These are phyloP conservation scores for Cistogaster globosa DNA, from an alignment of 2,888 invertebrate species.

Conservation along the genomic window DNA sequence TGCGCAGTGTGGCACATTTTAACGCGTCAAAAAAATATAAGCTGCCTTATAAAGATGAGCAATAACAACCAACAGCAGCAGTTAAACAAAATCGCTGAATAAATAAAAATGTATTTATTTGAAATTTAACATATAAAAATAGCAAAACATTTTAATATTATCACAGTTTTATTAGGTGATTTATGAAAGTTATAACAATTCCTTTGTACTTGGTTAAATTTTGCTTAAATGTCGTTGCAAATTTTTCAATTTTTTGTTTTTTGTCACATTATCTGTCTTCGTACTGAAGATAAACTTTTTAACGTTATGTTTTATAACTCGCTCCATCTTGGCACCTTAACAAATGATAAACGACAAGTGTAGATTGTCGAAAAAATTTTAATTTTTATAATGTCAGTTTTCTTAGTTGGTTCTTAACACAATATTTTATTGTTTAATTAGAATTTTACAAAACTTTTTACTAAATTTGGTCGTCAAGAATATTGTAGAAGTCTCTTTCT, in stretches of 20 bases:
- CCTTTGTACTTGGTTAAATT: conserved; percentile 22
- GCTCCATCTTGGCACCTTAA: conserved; percentile 7
- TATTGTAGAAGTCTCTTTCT: too few species aligned
- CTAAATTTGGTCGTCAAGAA: too few species aligned
- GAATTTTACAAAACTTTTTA: too few species aligned
- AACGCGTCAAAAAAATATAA: conserved; percentile 17
- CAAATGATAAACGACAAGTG: background rate
- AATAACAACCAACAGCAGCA: background rate
- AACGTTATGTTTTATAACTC: background rate
- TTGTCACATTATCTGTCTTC: conserved; percentile 10
- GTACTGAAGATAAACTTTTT: background rate
- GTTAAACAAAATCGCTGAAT: conserved; percentile 3
- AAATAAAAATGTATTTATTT: conserved; percentile 27
- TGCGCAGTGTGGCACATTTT: conserved; percentile 73
- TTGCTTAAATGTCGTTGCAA: conserved; percentile 50
- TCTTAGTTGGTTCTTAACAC: too few species aligned
- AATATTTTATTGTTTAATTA: too few species aligned
- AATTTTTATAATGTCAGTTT: too few species aligned
- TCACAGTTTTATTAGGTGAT: conserved; percentile 36
- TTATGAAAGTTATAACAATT: conserved; percentile 34
- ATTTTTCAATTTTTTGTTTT: background rate
- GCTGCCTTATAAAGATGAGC: background rate
- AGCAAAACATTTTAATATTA: background rate
- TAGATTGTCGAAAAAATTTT: background rate
- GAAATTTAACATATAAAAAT: conserved; percentile 11